These are phyloP conservation scores for Melangyna quadrimaculata DNA, from an alignment of 2,888 invertebrate genomes.

Conservation along the genomic window DNA sequence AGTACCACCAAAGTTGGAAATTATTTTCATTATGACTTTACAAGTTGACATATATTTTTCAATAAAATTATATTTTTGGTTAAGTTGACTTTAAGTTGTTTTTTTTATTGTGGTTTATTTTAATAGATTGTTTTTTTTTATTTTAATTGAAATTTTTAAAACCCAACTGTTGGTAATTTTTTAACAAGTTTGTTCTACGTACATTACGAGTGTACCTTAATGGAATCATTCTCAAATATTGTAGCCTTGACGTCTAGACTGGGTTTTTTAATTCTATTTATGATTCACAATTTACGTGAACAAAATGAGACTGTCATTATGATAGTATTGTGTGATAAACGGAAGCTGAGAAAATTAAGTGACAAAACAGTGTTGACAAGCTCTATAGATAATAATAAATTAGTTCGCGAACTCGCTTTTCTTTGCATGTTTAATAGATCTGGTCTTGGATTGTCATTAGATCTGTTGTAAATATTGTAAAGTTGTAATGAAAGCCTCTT, in stretches of 20 bases:
- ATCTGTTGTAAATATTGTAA: too few relatives aligned
- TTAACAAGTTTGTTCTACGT: neutral
- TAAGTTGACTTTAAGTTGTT: neutral
- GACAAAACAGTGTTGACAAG: neutral
- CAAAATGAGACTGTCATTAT: neutral
- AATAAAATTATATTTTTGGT: neutral
- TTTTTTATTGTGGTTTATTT: neutral
- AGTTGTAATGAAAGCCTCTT: too few relatives aligned
- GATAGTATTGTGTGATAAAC: neutral
- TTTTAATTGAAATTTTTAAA: neutral
- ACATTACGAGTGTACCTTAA: neutral
- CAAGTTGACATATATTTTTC: neutral
- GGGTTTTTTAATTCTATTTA: neutral
- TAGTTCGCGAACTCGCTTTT: too few relatives aligned
- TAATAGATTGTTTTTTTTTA: neutral
- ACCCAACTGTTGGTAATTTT: too few relatives aligned
- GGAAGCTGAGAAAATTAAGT: neutral
- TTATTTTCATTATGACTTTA: neutral
- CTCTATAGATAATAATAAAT: too few relatives aligned
- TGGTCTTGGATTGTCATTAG: too few relatives aligned
- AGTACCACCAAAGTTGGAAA: neutral
- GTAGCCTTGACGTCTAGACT: slow-evolving; percentile 1
- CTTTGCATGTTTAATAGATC: too few relatives aligned
- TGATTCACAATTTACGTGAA: neutral
- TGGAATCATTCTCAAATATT: neutral